Conservation (phyloP, 2,888 invertebrate genomes). For the Rhogogaster chlorosoma region DNA sequence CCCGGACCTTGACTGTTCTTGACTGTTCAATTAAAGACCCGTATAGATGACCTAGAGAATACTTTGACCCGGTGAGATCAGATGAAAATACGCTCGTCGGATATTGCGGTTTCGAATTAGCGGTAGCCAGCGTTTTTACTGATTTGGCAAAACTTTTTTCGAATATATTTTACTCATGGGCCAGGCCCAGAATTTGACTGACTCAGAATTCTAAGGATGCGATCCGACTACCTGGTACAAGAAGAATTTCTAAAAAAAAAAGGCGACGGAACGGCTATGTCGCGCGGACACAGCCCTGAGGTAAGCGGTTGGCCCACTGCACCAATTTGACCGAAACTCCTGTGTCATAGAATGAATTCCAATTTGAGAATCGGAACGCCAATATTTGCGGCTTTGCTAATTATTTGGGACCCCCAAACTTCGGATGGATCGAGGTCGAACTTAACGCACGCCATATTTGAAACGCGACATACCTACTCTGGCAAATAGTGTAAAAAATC, state of each 20-base stretch:
- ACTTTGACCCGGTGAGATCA: neutral
- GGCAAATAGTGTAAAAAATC: neutral
- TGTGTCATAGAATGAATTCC: conserved; percentile 28
- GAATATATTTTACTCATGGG: neutral
- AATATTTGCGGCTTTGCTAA: conserved; percentile 40
- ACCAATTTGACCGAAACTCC: conserved; percentile 25
- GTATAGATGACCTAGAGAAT: neutral
- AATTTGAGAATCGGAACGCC: conserved; percentile 22
- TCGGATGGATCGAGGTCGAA: neutral
- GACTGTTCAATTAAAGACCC: neutral
- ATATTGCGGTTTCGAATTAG: neutral
- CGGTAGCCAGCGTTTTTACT: neutral
- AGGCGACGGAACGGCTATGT: neutral
- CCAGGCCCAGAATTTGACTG: neutral
- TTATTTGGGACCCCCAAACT: neutral
- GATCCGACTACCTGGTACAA: conserved; percentile 21
- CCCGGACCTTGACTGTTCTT: neutral
- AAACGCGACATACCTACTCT: neutral
- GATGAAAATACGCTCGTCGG: neutral
- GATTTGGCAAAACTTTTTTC: neutral
- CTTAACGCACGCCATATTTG: neutral
- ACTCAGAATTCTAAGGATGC: neutral
- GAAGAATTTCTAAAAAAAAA: conserved; percentile 16
- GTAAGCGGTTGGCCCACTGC: conserved; percentile 40
- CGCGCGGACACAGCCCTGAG: conserved; percentile 20